A percentile compares a stretch with the other conserved stretches of the same genome.
These are phyloP conservation scores for Recurvirostra avosetta DNA, from an alignment of 2,113 vertebrate genomes.

Conservation along the genomic window DNA sequence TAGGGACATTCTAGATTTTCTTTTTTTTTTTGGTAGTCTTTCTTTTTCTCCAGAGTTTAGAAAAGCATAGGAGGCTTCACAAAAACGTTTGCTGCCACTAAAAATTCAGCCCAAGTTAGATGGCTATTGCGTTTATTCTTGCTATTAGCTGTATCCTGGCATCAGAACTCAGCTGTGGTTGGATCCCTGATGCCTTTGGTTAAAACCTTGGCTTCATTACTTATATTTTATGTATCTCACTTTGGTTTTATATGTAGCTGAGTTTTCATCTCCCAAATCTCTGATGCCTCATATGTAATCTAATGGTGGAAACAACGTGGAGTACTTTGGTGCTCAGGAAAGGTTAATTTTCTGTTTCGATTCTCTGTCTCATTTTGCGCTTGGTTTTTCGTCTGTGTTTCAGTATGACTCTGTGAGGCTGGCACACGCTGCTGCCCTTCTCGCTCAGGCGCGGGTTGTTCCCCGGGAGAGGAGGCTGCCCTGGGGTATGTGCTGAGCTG, in stretches of 20 bases:
- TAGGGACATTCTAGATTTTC: background rate
- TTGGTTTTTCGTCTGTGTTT: background rate
- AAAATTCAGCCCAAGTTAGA: background rate
- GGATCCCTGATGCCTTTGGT: slow-evolving; percentile 21
- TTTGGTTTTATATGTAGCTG: background rate
- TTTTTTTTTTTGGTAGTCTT: background rate
- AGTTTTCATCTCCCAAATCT: background rate
- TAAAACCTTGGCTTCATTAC: slow-evolving; percentile 12
- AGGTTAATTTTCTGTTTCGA: background rate
- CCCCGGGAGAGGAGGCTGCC: background rate
- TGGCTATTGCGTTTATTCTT: background rate
- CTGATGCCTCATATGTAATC: background rate
- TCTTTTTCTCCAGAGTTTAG: background rate
- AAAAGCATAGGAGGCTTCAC: background rate
- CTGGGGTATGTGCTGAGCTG: background rate
- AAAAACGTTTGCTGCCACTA: background rate
- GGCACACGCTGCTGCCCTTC: background rate
- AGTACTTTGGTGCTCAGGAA: background rate
- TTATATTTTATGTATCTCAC: background rate
- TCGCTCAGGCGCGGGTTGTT: background rate
- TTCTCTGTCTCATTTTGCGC: background rate
- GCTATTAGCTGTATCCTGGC: background rate
- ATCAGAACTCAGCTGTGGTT: background rate
- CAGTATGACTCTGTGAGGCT: background rate
- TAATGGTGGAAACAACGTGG: background rate